Base-by-base conservation (phyloP, 2,888 invertebrate species). In the Ecdyonurus torrentis region DNA sequence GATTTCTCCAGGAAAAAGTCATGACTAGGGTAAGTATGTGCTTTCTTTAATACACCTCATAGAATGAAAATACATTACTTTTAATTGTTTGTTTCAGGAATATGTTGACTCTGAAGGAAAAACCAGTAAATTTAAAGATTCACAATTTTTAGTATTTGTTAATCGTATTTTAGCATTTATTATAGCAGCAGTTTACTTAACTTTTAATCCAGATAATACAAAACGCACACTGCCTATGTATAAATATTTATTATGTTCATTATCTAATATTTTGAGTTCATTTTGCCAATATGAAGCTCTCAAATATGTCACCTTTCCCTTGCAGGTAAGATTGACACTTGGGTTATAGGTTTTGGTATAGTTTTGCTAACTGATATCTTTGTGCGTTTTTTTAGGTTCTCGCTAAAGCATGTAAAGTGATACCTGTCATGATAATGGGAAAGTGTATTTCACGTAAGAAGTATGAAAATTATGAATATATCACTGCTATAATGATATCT, bases 281-380 rank as follows among this genome's bases (percentile, higher is more conserved):
- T 99, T 98, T 98, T 98, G 95, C 76, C 99, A 99, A 76, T 99
- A 99, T 74, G 99, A 99, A 77, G 98, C 98, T 23, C 80, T 99
- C 59, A 98, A 98, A 75, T 99, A 89, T 75, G 94, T 99, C 70
- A 95, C 91, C 72, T 99, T 99, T 74, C 98, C 98, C 1, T 94
- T 96, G 60, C 97, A 98, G 82, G 93, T 91, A 68, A 70, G 3
- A n/a, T 23, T 50, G 25, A 23, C 10, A 61, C 15, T 23, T 18
- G 20, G n/a, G n/a, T 5, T 19, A 59, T 59, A 2, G 2, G 18
- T 58, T 58, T 24, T 5, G 23, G 23, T 61, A 23, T 20, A n/a
- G n/a, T n/a, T n/a, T 62, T 61, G 59, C 63, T 61, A 37, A 65
- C 23, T 52, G 61, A 62, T 50, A 61, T 61, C 15, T 1, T 52